phyloP scores from a whole-genome alignment of 2,113 vertebrate species.

The Myrmophylax atrothorax region DNA sequence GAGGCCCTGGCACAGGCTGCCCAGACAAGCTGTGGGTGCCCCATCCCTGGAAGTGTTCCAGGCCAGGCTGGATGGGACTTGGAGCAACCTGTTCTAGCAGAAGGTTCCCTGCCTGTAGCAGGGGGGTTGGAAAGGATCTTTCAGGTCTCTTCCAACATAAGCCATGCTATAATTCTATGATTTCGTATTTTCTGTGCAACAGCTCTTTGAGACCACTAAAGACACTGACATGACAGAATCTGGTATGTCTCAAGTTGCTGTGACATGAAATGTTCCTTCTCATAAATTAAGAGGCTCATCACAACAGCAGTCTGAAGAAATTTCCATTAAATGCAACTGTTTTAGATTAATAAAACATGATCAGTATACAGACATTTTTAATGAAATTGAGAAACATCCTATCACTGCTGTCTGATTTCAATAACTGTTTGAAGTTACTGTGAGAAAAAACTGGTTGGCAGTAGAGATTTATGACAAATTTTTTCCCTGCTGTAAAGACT shows the following conservation, averaged over 20 bases:
- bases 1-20: background rate
- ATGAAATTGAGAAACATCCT: slow-evolving; percentile 33
- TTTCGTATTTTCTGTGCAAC: background rate
- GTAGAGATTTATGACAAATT: slow-evolving; percentile 39
- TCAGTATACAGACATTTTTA: background rate
- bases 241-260: background rate
- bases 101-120: background rate
- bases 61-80: background rate
- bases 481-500: slow-evolving; percentile 40
- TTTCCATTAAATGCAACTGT: background rate
- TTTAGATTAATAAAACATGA: slow-evolving; percentile 39
- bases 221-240: background rate
- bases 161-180: background rate
- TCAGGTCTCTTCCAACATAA: background rate
- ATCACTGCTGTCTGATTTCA: background rate
- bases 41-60: background rate
- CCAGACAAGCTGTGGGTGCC: background rate
- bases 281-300: background rate
- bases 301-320: background rate
- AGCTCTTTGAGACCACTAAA: background rate
- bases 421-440: background rate
- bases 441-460: background rate
- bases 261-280: background rate
- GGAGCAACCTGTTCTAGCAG: background rate
- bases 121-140: background rate